Evolutionary conservation across 2,888 invertebrate genomes (phyloP).

Genomic region (Adelphocoris suturalis): DNA sequence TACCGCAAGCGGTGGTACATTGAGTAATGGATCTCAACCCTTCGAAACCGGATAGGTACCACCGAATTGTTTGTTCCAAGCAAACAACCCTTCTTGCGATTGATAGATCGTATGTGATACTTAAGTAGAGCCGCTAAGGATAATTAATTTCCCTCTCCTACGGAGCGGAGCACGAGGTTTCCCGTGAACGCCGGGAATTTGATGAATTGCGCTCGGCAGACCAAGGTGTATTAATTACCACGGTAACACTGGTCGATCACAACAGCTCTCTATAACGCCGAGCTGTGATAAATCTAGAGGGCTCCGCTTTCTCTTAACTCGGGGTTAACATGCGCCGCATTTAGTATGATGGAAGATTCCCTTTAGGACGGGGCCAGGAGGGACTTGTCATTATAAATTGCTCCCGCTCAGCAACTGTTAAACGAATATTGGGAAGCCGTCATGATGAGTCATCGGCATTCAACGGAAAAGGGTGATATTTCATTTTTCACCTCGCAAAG

Average conservation of each 20-base stretch:
- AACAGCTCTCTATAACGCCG: conserved; percentile 28
- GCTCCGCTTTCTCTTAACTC: background rate
- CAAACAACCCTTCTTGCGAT: conserved; percentile 5
- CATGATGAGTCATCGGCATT: background rate
- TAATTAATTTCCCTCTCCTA: conserved; percentile 7
- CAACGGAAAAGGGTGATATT: too few relatives aligned
- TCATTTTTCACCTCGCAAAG: too few relatives aligned
- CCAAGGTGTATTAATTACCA: conserved; percentile 47
- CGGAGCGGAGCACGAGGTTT: background rate
- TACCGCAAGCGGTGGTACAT: too few relatives aligned
- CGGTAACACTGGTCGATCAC: conserved; percentile 37
- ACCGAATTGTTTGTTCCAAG: conserved; percentile 17
- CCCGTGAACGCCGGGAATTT: background rate
- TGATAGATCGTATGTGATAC: background rate
- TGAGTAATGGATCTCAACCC: background rate
- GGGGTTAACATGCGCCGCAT: conserved; percentile 33
- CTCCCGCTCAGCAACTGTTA: background rate
- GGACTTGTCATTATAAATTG: background rate
- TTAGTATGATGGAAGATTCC: conserved; percentile 40
- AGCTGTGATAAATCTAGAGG: conserved; percentile 11
- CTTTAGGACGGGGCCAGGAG: background rate
- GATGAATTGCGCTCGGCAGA: conserved; percentile 25
- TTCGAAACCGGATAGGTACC: conserved; percentile 1
- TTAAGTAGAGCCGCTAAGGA: background rate
- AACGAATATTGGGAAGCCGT: conserved; percentile 1